Evolutionary conservation across 2,113 vertebrate species (phyloP), one percentile per base, ranked within the genome.

Genomic region (Canis aureus): DNA sequence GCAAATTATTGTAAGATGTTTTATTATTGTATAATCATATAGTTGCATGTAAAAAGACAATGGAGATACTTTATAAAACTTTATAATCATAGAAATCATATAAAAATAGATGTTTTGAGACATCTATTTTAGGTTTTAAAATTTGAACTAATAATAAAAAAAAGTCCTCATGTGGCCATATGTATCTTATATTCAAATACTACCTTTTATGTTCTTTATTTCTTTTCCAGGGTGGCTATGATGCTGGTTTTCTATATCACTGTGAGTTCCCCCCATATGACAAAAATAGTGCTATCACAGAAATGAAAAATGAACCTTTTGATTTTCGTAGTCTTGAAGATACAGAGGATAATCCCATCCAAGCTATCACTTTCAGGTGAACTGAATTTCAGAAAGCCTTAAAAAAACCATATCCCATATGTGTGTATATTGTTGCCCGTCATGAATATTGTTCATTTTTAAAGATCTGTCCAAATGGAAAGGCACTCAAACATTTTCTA

Each of bases 241-340:
- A 99, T 95, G 98, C 99, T 25, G 99, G 99, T 27, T 99, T 99
- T 96, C 98, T 99, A 12, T 99, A 99, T 96, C 99, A 99, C 51
- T 99, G 99, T 86, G 97, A 98, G 78, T 99, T 99, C 97, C 99
- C 99, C 91, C 98, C 96, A 3, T 98, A n/a, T 98, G 98, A 97
- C 71, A 20, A 2, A 71, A 95, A 0, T 88, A 82, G 95, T 35
- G 97, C 99, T 60, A 97, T 98, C 96, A 88, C 98, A 96, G 55
- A 94, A 38, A 98, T 95, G 80, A 97, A 98, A 97, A 99, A 99
- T 80, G 99, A 99, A 92, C 99, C 99, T 4, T 99, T 99, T 97
- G 98, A 98, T 97, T 99, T 98, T 92, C 97, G 99, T 91, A 96
- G 98, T 60, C 16, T 99, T 67, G 94, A 98, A 29, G 83, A 98